Conservation (phyloP, 2,797 vertebrate species). For the Danio kyathit region DNA sequence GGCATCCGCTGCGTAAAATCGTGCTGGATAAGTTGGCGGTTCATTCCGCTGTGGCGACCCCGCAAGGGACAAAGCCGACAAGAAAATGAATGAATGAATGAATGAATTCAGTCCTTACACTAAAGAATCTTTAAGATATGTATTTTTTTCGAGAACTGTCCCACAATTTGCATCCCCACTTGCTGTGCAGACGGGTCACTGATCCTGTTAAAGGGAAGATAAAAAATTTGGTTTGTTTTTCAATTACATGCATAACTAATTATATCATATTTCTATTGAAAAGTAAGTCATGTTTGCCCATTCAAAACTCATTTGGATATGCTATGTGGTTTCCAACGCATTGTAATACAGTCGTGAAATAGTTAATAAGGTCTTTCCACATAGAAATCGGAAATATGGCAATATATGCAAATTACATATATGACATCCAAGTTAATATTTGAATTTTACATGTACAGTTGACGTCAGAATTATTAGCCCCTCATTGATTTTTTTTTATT, state of each 20-base stretch:
- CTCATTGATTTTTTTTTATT: no score
- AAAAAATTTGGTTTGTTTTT: not conserved
- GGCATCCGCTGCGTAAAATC: no score
- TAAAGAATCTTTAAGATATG: not conserved
- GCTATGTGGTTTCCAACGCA: not conserved
- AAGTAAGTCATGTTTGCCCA: not conserved
- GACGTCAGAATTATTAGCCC: no score
- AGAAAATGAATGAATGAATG: no score
- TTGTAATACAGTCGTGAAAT: not conserved
- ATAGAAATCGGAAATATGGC: no score
- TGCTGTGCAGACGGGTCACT: slow-evolving; percentile 27
- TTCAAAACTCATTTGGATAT: not conserved
- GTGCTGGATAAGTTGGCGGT: no score
- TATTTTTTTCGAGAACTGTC: slow-evolving; percentile 6
- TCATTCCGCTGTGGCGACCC: no score
- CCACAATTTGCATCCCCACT: slow-evolving; percentile 13
- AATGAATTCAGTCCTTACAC: not conserved
- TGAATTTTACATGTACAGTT: no score
- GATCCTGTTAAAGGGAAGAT: slow-evolving; percentile 23
- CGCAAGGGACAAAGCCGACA: no score
- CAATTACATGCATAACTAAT: no score
- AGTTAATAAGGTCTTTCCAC: not conserved
- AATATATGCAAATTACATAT: no score
- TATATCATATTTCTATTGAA: not conserved
- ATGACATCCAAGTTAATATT: no score